Base-by-base conservation (phyloP, 2,113 vertebrate genomes). In the Atlantisia rogersi region DNA sequence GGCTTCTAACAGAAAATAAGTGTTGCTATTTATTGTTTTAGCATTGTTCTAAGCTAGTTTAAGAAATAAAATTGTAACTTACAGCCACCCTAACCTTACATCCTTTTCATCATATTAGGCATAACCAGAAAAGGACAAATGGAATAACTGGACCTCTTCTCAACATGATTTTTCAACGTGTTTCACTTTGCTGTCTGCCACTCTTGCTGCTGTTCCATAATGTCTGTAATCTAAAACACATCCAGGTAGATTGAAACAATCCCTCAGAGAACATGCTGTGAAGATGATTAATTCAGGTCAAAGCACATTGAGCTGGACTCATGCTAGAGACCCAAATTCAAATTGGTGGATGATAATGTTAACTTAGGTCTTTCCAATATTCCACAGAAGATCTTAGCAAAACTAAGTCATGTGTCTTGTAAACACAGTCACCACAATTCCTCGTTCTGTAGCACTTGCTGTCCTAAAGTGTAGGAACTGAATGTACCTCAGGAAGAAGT, bases 141-240 rank as follows among this genome's bases (percentile, higher is more conserved):
- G 79, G 93, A 91, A 82, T 86, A 94, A 96, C 93, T 97, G 95
- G 97, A 97, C 64, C 44, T 42, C 63, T 85, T 81, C 62, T 93
- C 88, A 86, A 81, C 32, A 14, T 94, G 93, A 96, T 59, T 93
- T 82, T 96, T 90, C 94, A 92, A 90, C 44, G 10, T 58, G 74
- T 96, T 95, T 97, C 92, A 87, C 39, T 92, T 48, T 95, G 35
- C 91, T 93, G 94, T 96, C 93, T 92, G 93, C 95, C 79, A 74
- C 73, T 97, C 55, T 95, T 88, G 56, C 79, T 97, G 85, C 81
- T 55, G 7, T 88, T 92, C 88, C 35, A 22, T 42, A 31, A 78
- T 69, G 92, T 95, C 80, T 91, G 86, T 82, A 79, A 67, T 62
- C 20, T 74, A 69, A 83, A 88, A 48, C 8, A 46, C 35, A n/a